Percentiles rank a stretch among this genome's conserved stretches.
phyloP scores from a whole-genome alignment of 2,113 vertebrate genomes.

The Apodemus speciosus region DNA sequence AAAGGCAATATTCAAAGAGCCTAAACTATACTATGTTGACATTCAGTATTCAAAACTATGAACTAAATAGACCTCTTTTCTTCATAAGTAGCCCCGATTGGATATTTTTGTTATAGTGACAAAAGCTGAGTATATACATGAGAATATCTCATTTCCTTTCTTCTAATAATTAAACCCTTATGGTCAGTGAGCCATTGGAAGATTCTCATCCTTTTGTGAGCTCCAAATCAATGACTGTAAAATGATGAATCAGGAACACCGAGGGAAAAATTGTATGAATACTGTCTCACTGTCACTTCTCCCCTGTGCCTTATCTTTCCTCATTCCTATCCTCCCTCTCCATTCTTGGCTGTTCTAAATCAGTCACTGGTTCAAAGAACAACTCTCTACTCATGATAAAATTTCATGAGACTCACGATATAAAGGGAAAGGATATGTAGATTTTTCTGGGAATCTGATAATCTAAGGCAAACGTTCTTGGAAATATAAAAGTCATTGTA shows the following conservation, averaged over 20 bases:
- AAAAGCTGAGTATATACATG: neutral
- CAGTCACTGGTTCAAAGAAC: neutral
- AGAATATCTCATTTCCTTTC: neutral
- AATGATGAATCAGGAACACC: neutral
- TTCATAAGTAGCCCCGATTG: neutral
- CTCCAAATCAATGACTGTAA: neutral
- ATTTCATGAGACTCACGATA: neutral
- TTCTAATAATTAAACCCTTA: neutral
- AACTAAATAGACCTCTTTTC: neutral
- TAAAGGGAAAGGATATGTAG: neutral
- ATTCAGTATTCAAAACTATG: neutral
- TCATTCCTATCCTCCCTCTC: too few species aligned
- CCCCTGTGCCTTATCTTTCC: neutral
- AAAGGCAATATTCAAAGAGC: neutral
- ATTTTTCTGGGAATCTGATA: constrained; percentile 32
- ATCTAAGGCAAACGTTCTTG: constrained; percentile 16
- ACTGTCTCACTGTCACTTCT: neutral
- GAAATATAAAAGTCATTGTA: constrained; percentile 24
- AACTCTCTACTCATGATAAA: neutral
- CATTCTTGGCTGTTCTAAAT: neutral
- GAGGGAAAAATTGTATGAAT: neutral
- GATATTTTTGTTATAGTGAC: neutral
- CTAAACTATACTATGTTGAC: neutral
- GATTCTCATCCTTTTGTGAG: neutral
- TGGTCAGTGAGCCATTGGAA: neutral